Conservation (phyloP, 2,888 invertebrate genomes). For the Ennomos fuscantarius region DNA sequence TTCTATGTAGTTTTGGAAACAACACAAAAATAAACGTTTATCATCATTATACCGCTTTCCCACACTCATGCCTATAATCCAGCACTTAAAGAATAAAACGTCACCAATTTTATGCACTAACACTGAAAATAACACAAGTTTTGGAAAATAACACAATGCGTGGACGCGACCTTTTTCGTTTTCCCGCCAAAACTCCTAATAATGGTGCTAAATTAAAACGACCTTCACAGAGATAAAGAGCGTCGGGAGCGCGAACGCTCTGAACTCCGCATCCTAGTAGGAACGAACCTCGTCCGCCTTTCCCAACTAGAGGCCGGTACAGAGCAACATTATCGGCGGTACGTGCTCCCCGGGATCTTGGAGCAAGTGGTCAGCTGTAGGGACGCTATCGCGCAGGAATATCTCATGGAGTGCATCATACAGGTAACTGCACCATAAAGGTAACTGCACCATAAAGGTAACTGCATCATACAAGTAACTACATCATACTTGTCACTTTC, state of each 20-base stretch:
- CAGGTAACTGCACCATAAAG: constrained; percentile 6
- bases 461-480: neutral
- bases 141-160: too few species aligned
- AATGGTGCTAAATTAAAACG: neutral
- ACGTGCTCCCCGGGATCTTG: constrained; percentile 97
- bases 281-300: constrained; percentile 98
- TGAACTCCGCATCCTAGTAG: constrained; percentile 97
- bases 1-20: too few species aligned
- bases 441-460: neutral
- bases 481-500: too few species aligned
- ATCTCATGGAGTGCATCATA: constrained; percentile 91
- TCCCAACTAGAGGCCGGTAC: constrained; percentile 98
- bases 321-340: constrained; percentile 94
- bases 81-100: too few species aligned
- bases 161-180: too few species aligned
- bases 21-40: too few species aligned
- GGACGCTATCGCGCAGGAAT: constrained; percentile 99
- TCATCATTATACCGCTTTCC: too few species aligned
- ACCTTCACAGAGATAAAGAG: constrained; percentile 89
- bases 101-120: too few species aligned
- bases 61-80: too few species aligned
- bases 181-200: too few species aligned
- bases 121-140: too few species aligned
- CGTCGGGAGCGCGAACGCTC: constrained; percentile 96
- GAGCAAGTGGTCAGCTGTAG: constrained; percentile 99